Evolutionary conservation across 2,888 invertebrate species (phyloP).

Genomic region (Saturnia japonica): DNA sequence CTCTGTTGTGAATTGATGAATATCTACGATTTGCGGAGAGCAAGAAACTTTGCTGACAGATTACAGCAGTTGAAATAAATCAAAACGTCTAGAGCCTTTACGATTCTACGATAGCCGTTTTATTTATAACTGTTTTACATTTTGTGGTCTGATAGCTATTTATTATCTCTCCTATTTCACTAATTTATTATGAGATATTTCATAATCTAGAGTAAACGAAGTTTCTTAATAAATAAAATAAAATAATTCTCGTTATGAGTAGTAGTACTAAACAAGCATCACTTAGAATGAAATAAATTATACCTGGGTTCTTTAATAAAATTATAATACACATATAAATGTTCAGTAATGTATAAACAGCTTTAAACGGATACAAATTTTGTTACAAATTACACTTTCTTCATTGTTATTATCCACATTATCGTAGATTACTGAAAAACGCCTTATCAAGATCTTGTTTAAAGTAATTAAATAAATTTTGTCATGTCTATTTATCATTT

Average conservation of each 20-base stretch:
- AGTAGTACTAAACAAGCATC: background rate
- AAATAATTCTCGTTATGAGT: background rate
- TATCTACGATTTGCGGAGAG: slow-evolving; percentile 46
- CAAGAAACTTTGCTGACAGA: slow-evolving; percentile 55
- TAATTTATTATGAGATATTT: background rate
- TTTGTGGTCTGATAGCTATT: slow-evolving; percentile 13
- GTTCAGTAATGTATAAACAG: too few relatives aligned
- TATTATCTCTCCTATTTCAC: background rate
- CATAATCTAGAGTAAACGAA: background rate
- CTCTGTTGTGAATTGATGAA: slow-evolving; percentile 40
- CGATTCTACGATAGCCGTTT: slow-evolving; percentile 32
- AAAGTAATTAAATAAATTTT: too few relatives aligned
- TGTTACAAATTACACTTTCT: background rate
- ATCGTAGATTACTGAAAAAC: background rate
- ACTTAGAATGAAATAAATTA: background rate
- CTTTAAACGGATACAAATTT: too few relatives aligned
- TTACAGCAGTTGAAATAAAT: slow-evolving; percentile 47
- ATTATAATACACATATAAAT: too few relatives aligned
- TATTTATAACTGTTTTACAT: slow-evolving; percentile 30
- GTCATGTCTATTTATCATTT: too few relatives aligned
- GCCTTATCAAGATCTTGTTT: background rate
- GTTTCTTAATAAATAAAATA: background rate
- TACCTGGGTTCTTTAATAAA: background rate
- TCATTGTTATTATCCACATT: too few relatives aligned
- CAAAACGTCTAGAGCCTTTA: slow-evolving; percentile 41